Percentiles rank a stretch among this genome's conserved stretches.
phyloP scores from a whole-genome alignment of 2,888 invertebrate species.

The Caenorhabditis sp. region DNA sequence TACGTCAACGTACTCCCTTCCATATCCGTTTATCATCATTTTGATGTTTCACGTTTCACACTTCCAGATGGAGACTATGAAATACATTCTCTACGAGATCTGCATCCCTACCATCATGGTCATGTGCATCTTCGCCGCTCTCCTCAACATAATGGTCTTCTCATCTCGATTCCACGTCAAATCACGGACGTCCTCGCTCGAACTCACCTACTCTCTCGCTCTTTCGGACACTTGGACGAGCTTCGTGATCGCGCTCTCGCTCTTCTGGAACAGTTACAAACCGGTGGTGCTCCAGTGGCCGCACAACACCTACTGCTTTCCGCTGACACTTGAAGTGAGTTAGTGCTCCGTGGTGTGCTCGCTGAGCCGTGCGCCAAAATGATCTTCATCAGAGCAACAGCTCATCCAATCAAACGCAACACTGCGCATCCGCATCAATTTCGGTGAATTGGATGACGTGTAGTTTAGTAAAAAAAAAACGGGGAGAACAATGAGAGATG shows the following conservation, averaged over 20 bases:
- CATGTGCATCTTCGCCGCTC: conserved; percentile 63
- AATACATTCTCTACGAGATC: conserved; percentile 63
- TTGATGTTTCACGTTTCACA: background rate
- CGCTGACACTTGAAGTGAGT: conserved; percentile 69
- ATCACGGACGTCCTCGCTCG: conserved; percentile 60
- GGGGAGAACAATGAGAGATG: background rate
- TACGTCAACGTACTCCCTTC: conserved; percentile 4
- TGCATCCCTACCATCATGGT: conserved; percentile 64
- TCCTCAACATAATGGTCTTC: conserved; percentile 67
- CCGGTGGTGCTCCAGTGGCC: conserved; percentile 61
- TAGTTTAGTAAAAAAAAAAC: background rate
- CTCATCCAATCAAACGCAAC: conserved; percentile 13
- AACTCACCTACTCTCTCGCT: conserved; percentile 68
- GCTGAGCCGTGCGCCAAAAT: background rate
- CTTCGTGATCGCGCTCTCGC: conserved; percentile 79
- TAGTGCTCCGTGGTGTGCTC: background rate
- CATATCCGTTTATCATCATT: background rate
- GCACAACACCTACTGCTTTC: conserved; percentile 73
- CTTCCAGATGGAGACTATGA: conserved; percentile 36
- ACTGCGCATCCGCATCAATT: conserved; percentile 16
- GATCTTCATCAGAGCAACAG: background rate
- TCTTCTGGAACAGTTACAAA: conserved; percentile 81
- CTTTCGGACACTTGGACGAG: conserved; percentile 69
- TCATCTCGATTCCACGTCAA: conserved; percentile 59
- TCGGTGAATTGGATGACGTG: conserved; percentile 12